Evolutionary conservation across 1,140 invertebrate species (phyloP), one percentile per base, ranked within the genome.

Genomic region (Glossosoma conforme): DNA sequence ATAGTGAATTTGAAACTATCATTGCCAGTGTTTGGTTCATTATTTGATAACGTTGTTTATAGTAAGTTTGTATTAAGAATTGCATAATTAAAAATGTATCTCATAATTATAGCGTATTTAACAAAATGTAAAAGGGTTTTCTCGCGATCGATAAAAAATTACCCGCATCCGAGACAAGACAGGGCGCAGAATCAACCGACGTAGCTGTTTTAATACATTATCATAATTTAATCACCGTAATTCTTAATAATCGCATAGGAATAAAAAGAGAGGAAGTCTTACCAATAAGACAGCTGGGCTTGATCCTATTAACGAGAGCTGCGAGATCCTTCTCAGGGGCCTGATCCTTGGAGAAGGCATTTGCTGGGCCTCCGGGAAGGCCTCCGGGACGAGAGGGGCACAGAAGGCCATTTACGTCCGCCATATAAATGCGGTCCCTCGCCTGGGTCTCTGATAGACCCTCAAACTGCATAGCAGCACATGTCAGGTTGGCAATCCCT

Each of bases 271-370:
- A n/a, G n/a, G n/a, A n/a, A n/a, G n/a, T 65, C 61, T 72, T 67
- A 88, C 89, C 91, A 67, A 95, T 94, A 33, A 95, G 65, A 59
- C 85, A 82, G 28, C 85, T 82, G 1, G 94, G 93, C 63, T 93
- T 89, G 18, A 96, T 76, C 64, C 87, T 79, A 30, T 82, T 81
- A 1, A 97, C 84, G 44, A 95, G 80, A 3, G 87, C 81, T 30
- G 82, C 71, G 8, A 97, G 80, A 64, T 84, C 79, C 51, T 84
- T 89, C 64, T 87, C 83, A 1, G 85, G 82, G 37, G 79, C 75
- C 52, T 88, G 78, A 44, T 93, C 81, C 65, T 97, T 94, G 10
- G 90, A 89, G 64, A 89, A 97, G 37, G 76, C 78, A 14, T 75
- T 71, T 60, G 94, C 92, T 54, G 93, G 88, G 4, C 84, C 83